A percentile compares a stretch with the other conserved stretches of the same genome.
These are phyloP conservation scores for Eilema griseolum DNA, from an alignment of 2,888 invertebrate genomes.

Conservation along the genomic window DNA sequence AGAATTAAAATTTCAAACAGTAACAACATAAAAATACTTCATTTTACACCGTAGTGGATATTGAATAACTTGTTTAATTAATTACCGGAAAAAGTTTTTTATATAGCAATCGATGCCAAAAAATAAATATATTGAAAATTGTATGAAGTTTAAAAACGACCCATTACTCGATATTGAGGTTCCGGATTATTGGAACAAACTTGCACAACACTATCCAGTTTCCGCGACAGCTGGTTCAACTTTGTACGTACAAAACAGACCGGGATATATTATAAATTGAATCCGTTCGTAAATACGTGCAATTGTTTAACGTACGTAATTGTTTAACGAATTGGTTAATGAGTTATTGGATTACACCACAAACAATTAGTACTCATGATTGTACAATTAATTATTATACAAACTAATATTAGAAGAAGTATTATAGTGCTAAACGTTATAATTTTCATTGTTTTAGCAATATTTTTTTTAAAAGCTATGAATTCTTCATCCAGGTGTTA, in stretches of 20 bases:
- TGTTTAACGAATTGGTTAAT: constrained; percentile 2
- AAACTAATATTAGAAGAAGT: too few species aligned
- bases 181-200: constrained; percentile 12
- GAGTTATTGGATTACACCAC: neutral
- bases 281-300: constrained; percentile 18
- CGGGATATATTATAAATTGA: constrained; percentile 29
- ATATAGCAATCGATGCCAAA: neutral
- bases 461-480: too few species aligned
- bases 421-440: too few species aligned
- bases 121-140: constrained; percentile 4
- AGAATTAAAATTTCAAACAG: too few species aligned
- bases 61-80: neutral
- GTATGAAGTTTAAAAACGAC: neutral
- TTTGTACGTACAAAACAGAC: constrained; percentile 31
- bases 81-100: neutral
- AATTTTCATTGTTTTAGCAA: too few species aligned
- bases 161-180: constrained; percentile 16
- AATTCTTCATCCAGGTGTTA: too few species aligned
- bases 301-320: constrained; percentile 10
- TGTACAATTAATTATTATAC: too few species aligned
- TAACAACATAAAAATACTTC: neutral
- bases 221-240: constrained; percentile 29
- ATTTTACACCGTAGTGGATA: neutral
- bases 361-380: neutral
- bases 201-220: constrained; percentile 24